phyloP scores from a whole-genome alignment of 2,888 invertebrate genomes.

The Hyposoter didymator region DNA sequence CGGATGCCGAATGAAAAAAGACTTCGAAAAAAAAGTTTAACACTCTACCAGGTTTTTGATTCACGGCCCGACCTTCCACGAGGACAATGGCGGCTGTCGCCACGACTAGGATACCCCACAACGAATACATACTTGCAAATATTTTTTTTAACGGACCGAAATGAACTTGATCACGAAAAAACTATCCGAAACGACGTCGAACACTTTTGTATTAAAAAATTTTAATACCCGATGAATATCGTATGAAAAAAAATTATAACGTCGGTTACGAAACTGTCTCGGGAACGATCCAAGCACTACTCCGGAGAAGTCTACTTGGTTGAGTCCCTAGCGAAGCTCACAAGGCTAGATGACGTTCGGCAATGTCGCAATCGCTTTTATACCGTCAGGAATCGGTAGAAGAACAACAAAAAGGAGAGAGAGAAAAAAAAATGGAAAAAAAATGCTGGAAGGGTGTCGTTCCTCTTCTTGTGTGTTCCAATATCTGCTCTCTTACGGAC shows the following conservation, averaged over 20 bases:
- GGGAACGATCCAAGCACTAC: conserved; percentile 46
- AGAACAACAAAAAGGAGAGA: conserved; percentile 2
- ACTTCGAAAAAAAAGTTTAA: not conserved
- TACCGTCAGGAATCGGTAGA: conserved; percentile 71
- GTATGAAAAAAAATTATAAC: not conserved
- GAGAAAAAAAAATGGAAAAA: conserved; percentile 19
- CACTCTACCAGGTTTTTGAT: conserved; percentile 74
- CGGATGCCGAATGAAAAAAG: not conserved
- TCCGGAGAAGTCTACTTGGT: conserved; percentile 39
- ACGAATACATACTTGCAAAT: conserved; percentile 69
- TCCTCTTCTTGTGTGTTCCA: conserved; percentile 45
- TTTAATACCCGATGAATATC: not conserved
- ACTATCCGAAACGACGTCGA: not conserved
- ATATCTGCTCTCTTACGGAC: conserved; percentile 64
- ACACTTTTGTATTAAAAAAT: conserved; percentile 5
- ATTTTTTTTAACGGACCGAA: not conserved
- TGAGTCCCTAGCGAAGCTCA: conserved; percentile 60
- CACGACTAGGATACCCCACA: conserved; percentile 74
- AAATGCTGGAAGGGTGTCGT: conserved; percentile 33
- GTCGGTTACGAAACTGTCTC: not conserved
- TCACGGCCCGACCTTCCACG: conserved; percentile 73
- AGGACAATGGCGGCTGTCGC: conserved; percentile 85
- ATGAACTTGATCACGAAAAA: conserved; percentile 5
- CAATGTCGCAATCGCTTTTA: conserved; percentile 79
- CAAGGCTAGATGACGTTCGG: conserved; percentile 72